Evolutionary conservation across 1,140 invertebrate genomes (phyloP).

Genomic region (Drosophila sp.): DNA sequence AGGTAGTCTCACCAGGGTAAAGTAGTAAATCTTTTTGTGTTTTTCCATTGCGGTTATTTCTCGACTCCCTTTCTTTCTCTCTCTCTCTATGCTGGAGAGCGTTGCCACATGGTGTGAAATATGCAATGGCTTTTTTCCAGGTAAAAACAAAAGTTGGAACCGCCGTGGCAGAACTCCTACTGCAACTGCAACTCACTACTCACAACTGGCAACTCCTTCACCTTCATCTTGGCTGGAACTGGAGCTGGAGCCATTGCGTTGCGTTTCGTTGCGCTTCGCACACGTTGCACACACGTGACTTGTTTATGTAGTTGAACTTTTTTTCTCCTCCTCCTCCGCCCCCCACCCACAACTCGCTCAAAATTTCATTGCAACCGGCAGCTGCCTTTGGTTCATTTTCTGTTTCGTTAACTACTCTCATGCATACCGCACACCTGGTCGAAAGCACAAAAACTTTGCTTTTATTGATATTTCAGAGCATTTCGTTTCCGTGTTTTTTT

Average conservation of each 20-base stretch:
- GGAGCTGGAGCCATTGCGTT: conserved; percentile 17
- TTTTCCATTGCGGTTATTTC: conserved; percentile 72
- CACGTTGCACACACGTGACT: conserved; percentile 79
- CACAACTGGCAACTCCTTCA: conserved; percentile 5
- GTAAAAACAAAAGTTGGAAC: conserved; percentile 59
- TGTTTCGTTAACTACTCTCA: conserved; percentile 71
- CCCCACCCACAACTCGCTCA: conserved; percentile 20
- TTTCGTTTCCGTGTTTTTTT: conserved; percentile 30
- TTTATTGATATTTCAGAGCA: conserved; percentile 77
- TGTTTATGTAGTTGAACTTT: conserved; percentile 80
- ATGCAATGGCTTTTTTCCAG: conserved; percentile 57
- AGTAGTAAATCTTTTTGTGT: conserved; percentile 77
- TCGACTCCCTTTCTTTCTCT: conserved; percentile 12
- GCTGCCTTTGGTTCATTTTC: conserved; percentile 64
- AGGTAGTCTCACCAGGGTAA: conserved; percentile 43
- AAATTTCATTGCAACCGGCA: conserved; percentile 29
- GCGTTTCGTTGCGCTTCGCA: conserved; percentile 75
- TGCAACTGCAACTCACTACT: conserved; percentile 35
- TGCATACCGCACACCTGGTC: conserved; percentile 7
- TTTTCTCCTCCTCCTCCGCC: not conserved
- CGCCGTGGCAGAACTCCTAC: conserved; percentile 1
- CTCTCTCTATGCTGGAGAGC: conserved; percentile 37
- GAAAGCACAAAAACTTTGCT: conserved; percentile 26
- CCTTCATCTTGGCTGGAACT: not conserved
- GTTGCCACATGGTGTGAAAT: conserved; percentile 80